Conservation (phyloP, 2,797 vertebrate species). For the Oryzias sinensis region DNA sequence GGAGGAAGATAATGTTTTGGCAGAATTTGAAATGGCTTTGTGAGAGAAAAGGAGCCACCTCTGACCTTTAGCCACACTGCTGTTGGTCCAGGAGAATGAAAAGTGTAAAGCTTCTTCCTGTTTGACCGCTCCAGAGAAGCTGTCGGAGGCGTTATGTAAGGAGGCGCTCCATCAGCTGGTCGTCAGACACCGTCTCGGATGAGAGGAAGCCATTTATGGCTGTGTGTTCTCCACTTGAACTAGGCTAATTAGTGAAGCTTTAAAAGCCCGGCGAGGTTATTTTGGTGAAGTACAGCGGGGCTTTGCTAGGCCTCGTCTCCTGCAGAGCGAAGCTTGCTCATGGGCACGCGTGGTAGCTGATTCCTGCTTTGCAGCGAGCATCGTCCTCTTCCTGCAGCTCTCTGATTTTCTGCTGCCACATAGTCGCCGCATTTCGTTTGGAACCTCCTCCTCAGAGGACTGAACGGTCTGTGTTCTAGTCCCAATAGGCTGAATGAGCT, state of each 20-base stretch:
- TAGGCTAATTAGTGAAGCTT: constrained; percentile 30
- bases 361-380: too few relatives aligned
- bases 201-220: constrained; percentile 33
- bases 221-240: constrained; percentile 13
- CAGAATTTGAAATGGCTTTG: not conserved
- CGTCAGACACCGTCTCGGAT: not conserved
- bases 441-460: constrained; percentile 36
- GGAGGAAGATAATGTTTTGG: not conserved
- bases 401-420: constrained; percentile 22
- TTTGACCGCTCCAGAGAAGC: too few relatives aligned
- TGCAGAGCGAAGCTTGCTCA: constrained; percentile 11
- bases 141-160: too few relatives aligned
- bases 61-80: constrained; percentile 6
- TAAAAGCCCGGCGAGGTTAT: constrained; percentile 14
- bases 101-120: too few relatives aligned
- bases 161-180: too few relatives aligned
- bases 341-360: constrained; percentile 4
- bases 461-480: constrained; percentile 26
- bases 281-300: constrained; percentile 11
- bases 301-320: constrained; percentile 6
- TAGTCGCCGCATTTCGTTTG: constrained; percentile 41
- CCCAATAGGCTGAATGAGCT: constrained; percentile 38
- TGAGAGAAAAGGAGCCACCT: not conserved
- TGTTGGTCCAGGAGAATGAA: not conserved
- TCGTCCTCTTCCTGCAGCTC: too few relatives aligned